Conservation (phyloP, 2,888 invertebrate genomes). For the Drosophila kambysellisi region DNA sequence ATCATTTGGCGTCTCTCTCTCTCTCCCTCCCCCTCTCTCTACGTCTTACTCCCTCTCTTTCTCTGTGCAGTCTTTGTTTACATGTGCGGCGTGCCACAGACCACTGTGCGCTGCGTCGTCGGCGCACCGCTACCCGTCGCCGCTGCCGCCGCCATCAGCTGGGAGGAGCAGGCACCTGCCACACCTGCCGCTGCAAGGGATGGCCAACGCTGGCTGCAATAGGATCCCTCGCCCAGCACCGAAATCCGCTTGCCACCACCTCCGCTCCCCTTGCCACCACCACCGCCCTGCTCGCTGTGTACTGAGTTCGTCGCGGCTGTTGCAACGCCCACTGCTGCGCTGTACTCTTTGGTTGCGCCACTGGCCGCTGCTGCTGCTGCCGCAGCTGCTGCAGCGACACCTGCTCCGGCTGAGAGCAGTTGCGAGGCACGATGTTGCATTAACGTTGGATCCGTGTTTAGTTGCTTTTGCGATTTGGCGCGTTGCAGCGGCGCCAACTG, state of each 20-base stretch:
- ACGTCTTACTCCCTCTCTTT: conserved; percentile 41
- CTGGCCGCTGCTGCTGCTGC: conserved; percentile 44
- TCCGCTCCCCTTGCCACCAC: conserved; percentile 80
- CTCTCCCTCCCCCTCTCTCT: conserved; percentile 43
- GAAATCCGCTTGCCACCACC: conserved; percentile 84
- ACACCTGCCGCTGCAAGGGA: conserved; percentile 82
- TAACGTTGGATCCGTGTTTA: conserved; percentile 91
- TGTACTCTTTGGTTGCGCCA: conserved; percentile 77
- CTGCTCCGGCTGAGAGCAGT: conserved; percentile 83
- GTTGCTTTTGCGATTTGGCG: conserved; percentile 91
- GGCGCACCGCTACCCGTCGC: conserved; percentile 71
- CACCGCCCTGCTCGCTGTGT: conserved; percentile 1
- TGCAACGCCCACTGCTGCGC: conserved; percentile 30
- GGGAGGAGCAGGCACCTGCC: conserved; percentile 78
- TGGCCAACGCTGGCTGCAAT: conserved; percentile 85
- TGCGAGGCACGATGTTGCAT: conserved; percentile 87
- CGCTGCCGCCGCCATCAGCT: conserved; percentile 75
- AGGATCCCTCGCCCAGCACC: conserved; percentile 84
- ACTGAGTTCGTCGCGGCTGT: conserved; percentile 35
- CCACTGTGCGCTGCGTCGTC: conserved; percentile 80
- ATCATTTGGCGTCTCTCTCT: conserved; percentile 77
- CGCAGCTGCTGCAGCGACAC: conserved; percentile 82
- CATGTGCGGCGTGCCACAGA: conserved; percentile 85
- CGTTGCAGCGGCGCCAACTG: conserved; percentile 87
- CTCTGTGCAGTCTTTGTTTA: conserved; percentile 71